phyloP scores from a whole-genome alignment of 2,113 vertebrate species.

The Orycteropus afer region DNA sequence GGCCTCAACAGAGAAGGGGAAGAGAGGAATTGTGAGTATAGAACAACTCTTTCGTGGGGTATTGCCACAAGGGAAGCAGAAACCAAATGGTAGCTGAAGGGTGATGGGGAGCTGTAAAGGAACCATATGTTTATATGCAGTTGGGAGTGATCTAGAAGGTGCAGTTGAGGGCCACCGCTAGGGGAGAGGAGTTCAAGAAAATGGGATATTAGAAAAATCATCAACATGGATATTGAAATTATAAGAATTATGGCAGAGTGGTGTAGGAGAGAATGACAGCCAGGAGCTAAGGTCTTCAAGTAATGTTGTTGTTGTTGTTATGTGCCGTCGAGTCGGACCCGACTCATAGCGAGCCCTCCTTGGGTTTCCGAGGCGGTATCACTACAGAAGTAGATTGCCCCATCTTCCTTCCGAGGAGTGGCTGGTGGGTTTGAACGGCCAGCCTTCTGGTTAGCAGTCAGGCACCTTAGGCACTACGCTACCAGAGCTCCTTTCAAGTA shows the following conservation, averaged over 20 bases:
- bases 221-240: not conserved
- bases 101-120: not conserved
- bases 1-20: not conserved
- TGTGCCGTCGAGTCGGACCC: too few species aligned
- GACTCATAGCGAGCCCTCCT: too few species aligned
- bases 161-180: too few species aligned
- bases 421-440: too few species aligned
- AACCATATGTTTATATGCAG: not conserved
- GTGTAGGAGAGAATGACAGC: not conserved
- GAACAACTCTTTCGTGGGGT: not conserved
- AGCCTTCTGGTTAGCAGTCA: too few species aligned
- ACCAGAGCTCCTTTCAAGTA: too few species aligned
- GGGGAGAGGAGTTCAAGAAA: not conserved
- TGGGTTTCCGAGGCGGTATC: too few species aligned
- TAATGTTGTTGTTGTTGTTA: too few species aligned
- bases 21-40: not conserved
- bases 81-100: not conserved
- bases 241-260: not conserved
- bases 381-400: too few species aligned
- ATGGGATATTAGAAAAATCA: not conserved
- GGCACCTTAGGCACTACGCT: too few species aligned
- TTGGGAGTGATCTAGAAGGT: not conserved
- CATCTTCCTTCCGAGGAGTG: too few species aligned
- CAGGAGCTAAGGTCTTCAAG: not conserved
- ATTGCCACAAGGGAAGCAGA: not conserved